Conservation (phyloP, 2,113 vertebrate species). For the Urocitellus parryii region DNA sequence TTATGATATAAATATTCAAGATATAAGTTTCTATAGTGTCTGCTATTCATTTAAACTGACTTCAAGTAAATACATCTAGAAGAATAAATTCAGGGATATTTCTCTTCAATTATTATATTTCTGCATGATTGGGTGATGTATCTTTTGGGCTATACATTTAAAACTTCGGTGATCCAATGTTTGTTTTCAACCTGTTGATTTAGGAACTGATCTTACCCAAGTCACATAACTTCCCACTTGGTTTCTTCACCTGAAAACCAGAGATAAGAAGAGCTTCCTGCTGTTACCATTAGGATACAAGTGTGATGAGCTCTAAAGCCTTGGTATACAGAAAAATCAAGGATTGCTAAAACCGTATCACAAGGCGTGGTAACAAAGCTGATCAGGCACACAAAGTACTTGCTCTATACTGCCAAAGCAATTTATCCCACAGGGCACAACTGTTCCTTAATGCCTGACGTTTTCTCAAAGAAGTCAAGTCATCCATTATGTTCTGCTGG, state of each 20-base stretch:
- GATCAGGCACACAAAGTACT: neutral
- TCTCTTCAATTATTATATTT: constrained; percentile 55
- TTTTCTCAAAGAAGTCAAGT: constrained; percentile 48
- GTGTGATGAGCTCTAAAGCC: neutral
- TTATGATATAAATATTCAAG: neutral
- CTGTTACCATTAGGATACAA: constrained; percentile 50
- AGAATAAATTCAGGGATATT: constrained; percentile 31
- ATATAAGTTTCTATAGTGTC: neutral
- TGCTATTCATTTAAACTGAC: neutral
- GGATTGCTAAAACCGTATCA: neutral
- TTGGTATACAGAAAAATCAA: neutral
- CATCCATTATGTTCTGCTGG: constrained; percentile 23
- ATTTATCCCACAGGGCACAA: constrained; percentile 50
- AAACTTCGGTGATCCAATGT: constrained; percentile 21
- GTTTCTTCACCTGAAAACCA: constrained; percentile 66
- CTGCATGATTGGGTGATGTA: constrained; percentile 40
- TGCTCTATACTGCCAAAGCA: constrained; percentile 44
- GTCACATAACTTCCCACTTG: constrained; percentile 19
- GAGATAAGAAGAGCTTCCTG: constrained; percentile 41
- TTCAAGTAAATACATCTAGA: neutral
- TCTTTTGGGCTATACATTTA: constrained; percentile 26
- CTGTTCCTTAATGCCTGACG: constrained; percentile 13
- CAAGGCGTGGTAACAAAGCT: neutral
- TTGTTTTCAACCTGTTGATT: constrained; percentile 52
- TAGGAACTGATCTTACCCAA: constrained; percentile 55